phyloP scores from a whole-genome alignment of 2,797 vertebrate species.

The Enteromius anoplus region DNA sequence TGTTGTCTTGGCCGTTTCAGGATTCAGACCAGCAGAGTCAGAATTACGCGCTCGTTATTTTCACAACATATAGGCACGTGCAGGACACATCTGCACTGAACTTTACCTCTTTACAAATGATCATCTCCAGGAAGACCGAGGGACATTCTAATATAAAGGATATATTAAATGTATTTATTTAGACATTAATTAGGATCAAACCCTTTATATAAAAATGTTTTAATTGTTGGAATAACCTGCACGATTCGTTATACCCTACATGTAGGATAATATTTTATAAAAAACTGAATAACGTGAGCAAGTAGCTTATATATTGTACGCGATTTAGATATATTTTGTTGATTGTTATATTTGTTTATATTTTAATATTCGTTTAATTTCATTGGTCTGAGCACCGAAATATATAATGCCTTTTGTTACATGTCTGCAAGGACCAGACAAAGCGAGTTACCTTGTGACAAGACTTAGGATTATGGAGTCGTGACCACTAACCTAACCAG shows the following conservation, averaged over 20 bases:
- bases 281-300: background rate
- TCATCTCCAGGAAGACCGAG: background rate
- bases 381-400: background rate
- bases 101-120: background rate
- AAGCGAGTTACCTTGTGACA: constrained; percentile 45
- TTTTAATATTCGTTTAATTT: constrained; percentile 7
- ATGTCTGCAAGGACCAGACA: background rate
- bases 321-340: background rate
- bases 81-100: background rate
- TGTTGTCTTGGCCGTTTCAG: constrained; percentile 59
- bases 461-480: constrained; percentile 43
- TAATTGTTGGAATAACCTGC: background rate
- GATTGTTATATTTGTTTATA: background rate
- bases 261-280: background rate
- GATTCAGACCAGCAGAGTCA: constrained; percentile 64
- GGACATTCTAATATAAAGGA: background rate
- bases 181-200: background rate
- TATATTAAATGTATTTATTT: background rate
- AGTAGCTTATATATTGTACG: background rate
- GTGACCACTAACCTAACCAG: constrained; percentile 30
- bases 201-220: background rate
- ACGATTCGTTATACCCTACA: too few species aligned
- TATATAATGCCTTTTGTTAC: background rate
- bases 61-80: background rate
- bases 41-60: background rate